Evolutionary conservation across 1,140 invertebrate species (phyloP), one percentile per base, ranked within the genome.

Genomic region (Rhopalosiphum padi): DNA sequence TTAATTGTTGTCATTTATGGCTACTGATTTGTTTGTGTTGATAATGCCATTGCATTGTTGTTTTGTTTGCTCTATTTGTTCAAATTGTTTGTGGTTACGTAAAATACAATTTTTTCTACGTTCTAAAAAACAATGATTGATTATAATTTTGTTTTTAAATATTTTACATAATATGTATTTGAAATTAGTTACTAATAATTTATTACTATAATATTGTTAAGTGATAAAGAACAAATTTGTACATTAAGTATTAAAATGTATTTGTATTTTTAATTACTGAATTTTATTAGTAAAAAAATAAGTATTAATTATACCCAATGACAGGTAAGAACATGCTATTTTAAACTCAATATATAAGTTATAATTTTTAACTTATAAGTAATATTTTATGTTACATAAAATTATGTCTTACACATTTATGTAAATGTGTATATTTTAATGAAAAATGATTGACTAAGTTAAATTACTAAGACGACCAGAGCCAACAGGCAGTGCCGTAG

Each of bases 91-190:
- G 43, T 93, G 46, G 53, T 93, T 93, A 37, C 91, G 91, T 53
- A 93, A 25, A 53, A 93, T 85, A 85, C 91, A 93, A 53, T 93
- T 93, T 85, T 93, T 93, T 93, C 91, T 93, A 41, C 82, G 68
- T 85, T 51, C 91, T 93, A 35, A 83, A 53, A 48, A 37, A 83
- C 1, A 77, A 82, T n/a, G 2, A 77, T 41, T 35, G 21, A 41
- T 41, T n/a, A 68, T n/a, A 68, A 60, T 60, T 60, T 60, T 30
- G 55, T 60, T 68, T 68, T 25, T 55, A 60, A 55, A 55, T 55
- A 30, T 30, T 60, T 60, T 30, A 4, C 23, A 60, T 30, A 9
- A 9, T 60, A 60, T 60, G 25, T 30, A 30, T 60, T 60, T 83
- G 7, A 83, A 77, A 37, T 37, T 82, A 82, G 77, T 83, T 35